A percentile compares a stretch with the other conserved stretches of the same genome.
phyloP scores from a whole-genome alignment of 2,797 vertebrate species.

The Pangasius sanitwongsei region DNA sequence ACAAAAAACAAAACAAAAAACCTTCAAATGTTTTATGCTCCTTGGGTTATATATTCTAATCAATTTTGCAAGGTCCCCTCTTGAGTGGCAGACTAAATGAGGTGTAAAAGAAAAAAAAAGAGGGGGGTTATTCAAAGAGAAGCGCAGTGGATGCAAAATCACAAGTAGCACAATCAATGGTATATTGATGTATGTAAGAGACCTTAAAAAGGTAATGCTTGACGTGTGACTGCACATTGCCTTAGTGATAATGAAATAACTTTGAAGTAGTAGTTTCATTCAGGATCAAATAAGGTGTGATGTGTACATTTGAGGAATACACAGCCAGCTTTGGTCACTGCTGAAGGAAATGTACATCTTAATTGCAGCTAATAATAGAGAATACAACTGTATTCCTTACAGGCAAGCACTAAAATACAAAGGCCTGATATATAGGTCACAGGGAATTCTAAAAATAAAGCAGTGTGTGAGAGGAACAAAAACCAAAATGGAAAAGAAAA shows the following conservation, averaged over 20 bases:
- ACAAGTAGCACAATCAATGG: constrained; percentile 72
- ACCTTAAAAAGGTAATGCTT: constrained; percentile 66
- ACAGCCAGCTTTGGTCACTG: constrained; percentile 15
- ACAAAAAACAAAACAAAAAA: constrained; percentile 47
- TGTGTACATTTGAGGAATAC: constrained; percentile 72
- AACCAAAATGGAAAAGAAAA: constrained; percentile 60
- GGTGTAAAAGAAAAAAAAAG: constrained; percentile 44
- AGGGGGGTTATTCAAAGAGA: constrained; percentile 14
- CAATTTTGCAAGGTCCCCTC: constrained; percentile 49
- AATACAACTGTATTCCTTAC: constrained; percentile 39
- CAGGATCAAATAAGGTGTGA: constrained; percentile 74
- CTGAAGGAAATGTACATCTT: constrained; percentile 55
- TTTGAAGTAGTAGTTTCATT: constrained; percentile 68
- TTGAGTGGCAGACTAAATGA: constrained; percentile 58
- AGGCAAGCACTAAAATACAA: constrained; percentile 65
- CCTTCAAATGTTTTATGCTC: constrained; percentile 48
- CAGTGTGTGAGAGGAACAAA: constrained; percentile 40
- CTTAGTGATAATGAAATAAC: constrained; percentile 70
- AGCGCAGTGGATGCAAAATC: constrained; percentile 67
- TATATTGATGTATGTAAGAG: constrained; percentile 67
- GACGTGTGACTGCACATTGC: constrained; percentile 74
- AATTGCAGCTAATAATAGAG: constrained; percentile 71
- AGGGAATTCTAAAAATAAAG: constrained; percentile 68
- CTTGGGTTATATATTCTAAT: constrained; percentile 64
- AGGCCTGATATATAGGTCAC: constrained; percentile 80